Percentiles rank a stretch among this genome's conserved stretches.
Conservation (phyloP, 1,140 invertebrate genomes). For the Drosophila dunni region DNA sequence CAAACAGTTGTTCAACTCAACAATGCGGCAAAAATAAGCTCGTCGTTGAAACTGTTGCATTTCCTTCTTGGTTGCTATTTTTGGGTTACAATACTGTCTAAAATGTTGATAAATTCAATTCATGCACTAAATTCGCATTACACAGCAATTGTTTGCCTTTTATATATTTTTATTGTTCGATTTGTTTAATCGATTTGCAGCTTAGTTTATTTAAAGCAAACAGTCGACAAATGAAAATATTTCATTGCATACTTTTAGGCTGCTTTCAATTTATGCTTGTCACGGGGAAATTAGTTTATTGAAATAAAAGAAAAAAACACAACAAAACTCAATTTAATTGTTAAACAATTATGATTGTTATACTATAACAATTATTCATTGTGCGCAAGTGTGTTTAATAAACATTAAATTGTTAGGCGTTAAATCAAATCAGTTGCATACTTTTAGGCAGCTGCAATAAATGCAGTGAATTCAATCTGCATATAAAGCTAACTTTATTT, state of each 20-base stretch:
- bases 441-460: constrained; percentile 10
- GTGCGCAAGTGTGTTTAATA: neutral
- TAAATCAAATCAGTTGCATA: constrained; percentile 1
- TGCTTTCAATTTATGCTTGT: neutral
- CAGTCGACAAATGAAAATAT: constrained; percentile 1
- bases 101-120: constrained; percentile 19
- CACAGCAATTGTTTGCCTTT: neutral
- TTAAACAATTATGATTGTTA: neutral
- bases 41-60: constrained; percentile 55
- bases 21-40: constrained; percentile 53
- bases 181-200: constrained; percentile 6
- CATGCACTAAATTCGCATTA: neutral
- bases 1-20: constrained; percentile 64
- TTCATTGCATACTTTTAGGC: constrained; percentile 20
- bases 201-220: neutral
- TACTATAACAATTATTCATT: neutral
- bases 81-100: constrained; percentile 3
- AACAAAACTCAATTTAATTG: neutral
- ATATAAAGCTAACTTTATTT: neutral
- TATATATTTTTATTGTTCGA: neutral
- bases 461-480: neutral
- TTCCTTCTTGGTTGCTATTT: neutral
- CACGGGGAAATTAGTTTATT: neutral
- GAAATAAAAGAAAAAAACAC: neutral
- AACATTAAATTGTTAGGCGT: neutral